Evolutionary conservation across 2,113 vertebrate genomes (phyloP).

Genomic region (Sylvietta virens): DNA sequence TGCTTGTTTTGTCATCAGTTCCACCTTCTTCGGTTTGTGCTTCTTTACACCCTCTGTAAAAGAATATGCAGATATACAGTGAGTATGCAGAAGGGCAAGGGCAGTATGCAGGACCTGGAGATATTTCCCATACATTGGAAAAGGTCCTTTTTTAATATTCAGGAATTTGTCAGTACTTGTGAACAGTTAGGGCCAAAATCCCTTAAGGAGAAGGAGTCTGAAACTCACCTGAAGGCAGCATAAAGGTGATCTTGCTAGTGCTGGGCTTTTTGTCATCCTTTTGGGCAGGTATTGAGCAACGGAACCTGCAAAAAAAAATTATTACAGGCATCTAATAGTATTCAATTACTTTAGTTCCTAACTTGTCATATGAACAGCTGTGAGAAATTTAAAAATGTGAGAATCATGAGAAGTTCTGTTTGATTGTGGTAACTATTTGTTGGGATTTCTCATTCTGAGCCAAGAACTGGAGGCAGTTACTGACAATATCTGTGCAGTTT

Average conservation of each 20-base stretch:
- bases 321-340: background rate
- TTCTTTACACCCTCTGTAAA: constrained; percentile 60
- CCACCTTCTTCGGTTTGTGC: constrained; percentile 71
- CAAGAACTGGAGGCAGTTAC: background rate
- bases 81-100: background rate
- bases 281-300: constrained; percentile 39
- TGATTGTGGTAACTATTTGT: background rate
- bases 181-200: background rate
- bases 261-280: constrained; percentile 68
- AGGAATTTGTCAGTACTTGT: background rate
- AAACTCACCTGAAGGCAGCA: constrained; percentile 68
- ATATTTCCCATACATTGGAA: background rate
- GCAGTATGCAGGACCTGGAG: background rate
- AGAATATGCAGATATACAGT: background rate
- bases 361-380: background rate
- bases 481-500: background rate
- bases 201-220: background rate
- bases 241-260: constrained; percentile 69
- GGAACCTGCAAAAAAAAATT: constrained; percentile 53
- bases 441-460: background rate
- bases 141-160: background rate
- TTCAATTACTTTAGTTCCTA: background rate
- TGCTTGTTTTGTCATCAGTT: constrained; percentile 84
- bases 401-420: background rate
- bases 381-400: background rate